Base-by-base conservation (phyloP, 1,140 invertebrate species). In the Apis florea region DNA sequence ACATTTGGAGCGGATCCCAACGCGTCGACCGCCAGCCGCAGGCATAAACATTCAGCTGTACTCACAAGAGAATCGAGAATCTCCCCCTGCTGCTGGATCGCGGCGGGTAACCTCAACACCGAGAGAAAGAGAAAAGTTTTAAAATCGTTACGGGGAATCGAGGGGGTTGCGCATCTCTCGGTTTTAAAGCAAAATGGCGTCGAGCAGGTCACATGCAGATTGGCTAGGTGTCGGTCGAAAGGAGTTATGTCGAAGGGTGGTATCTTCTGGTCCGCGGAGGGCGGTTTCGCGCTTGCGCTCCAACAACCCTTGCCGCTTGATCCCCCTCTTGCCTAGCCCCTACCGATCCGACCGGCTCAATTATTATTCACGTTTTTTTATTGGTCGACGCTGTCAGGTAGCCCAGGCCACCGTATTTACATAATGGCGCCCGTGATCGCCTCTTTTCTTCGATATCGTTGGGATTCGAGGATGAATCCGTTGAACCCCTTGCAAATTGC, bases 131-230 rank as follows among this genome's bases (percentile, higher is more conserved):
- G 12, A 12, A 59, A 13, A 72, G 12, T 13, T 73, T 24, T 9
- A 10, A 59, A 47, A 49, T 73, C 40, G 21, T 73, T 59, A 40
- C 56, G 6, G 6, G 5, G 24, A 13, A 59, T 17, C 1, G 13
- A 49, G 19, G 26, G 54, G 31, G 26, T 58, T 77, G 73, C 53
- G 58, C 49, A 68, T 79, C 82, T 83, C 83, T 80, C 77, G 70
- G 84, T 72, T 92, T 90, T 92, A 92, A 91, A 93, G 64, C 88
- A 93, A 94, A 93, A 93, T 93, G 93, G 93, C 91, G 92, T 74
- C 83, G 56, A 26, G 88, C 84, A 85, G 88, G 89, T 90, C 84
- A 87, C 92, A 94, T 94, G 93, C 93, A 94, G 93, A 94, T 94
- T 93, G 92, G 92, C 83, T 91, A 91, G 90, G 89, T 90, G 90